Base-by-base conservation (phyloP, 1,140 invertebrate genomes). In the Dinoponera quadriceps region DNA sequence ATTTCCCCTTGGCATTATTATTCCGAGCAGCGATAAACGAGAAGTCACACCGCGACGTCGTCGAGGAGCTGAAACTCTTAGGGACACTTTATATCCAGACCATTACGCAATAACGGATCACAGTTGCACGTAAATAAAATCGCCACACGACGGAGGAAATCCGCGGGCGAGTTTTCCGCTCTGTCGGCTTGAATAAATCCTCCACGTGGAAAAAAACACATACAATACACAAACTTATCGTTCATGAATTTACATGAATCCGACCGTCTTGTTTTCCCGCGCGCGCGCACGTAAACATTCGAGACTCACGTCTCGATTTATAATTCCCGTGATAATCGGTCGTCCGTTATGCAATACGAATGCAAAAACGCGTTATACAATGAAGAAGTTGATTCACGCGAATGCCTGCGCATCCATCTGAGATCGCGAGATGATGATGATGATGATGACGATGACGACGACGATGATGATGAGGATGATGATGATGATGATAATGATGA, bases 351-450 rank as follows among this genome's bases (percentile, higher is more conserved):
- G 29, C 38, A 74, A 74, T 74, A 27, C 3, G 16, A 11, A 60
- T 16, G 22, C 27, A 77, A 77, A 66, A 54, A 4, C 55, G 29
- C 29, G 48, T 77, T 77, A 66, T 66, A 77, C 49, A 66, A 77
- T 18, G 38, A 44, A 44, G 60, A 59, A 14, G n/a, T 66, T 66
- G 49, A 77, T 25, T 66, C 29, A 77, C 54, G 27, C 29, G 60
- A 54, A 54, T 51, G 66, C 48, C 38, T 65, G 49, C n/a, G 20
- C 48, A 65, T 65, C 11, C 11, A 66, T 20, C 51, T 33, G 25
- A 55, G 22, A 38, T 75, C 38, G 18, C 72, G n/a, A 25, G 18
- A 66, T 54, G 25, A 66, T 14, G 62, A 38, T 57, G 62, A 77
- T 38, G 62, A 66, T n/a, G 62, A 38, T 66, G 62, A 77, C 48